A percentile compares a stretch with the other conserved stretches of the same genome.
These are phyloP conservation scores for Lophius piscatorius DNA, from an alignment of 2,113 vertebrate genomes.

Conservation along the genomic window DNA sequence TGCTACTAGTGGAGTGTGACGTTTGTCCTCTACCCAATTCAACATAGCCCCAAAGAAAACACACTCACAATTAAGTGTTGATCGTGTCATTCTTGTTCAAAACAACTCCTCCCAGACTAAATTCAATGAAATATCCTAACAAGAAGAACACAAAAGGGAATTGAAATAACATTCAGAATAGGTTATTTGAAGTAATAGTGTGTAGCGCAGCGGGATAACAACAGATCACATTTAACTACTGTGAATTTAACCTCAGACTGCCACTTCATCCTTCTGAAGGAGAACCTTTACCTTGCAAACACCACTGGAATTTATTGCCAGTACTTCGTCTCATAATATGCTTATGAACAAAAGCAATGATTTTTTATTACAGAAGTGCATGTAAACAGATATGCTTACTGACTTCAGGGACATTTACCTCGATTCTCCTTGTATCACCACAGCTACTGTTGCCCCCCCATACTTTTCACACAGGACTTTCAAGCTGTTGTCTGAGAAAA, in stretches of 20 bases:
- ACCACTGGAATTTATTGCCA: background rate
- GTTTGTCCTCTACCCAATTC: slow-evolving; percentile 73
- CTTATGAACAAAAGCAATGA: slow-evolving; percentile 2
- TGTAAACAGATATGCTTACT: slow-evolving; percentile 7
- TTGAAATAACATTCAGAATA: slow-evolving; percentile 41
- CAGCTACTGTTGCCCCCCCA: no score
- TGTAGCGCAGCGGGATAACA: slow-evolving; percentile 9
- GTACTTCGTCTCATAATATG: background rate
- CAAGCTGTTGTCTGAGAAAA: background rate
- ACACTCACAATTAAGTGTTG: slow-evolving; percentile 64
- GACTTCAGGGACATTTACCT: slow-evolving; percentile 9
- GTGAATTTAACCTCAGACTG: slow-evolving; percentile 1
- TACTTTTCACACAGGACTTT: no score
- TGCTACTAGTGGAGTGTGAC: slow-evolving; percentile 73
- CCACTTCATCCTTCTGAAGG: background rate
- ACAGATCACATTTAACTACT: slow-evolving; percentile 20
- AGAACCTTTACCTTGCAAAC: background rate
- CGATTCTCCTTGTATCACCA: slow-evolving; percentile 2
- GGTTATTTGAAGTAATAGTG: slow-evolving; percentile 14
- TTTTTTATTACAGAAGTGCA: background rate
- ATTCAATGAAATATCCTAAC: slow-evolving; percentile 16
- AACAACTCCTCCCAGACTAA: slow-evolving; percentile 42
- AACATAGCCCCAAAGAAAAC: slow-evolving; percentile 66
- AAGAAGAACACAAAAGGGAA: slow-evolving; percentile 23
- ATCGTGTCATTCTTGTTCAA: slow-evolving; percentile 60